Conservation (phyloP, 2,113 vertebrate genomes). For the Saccopteryx bilineata region DNA sequence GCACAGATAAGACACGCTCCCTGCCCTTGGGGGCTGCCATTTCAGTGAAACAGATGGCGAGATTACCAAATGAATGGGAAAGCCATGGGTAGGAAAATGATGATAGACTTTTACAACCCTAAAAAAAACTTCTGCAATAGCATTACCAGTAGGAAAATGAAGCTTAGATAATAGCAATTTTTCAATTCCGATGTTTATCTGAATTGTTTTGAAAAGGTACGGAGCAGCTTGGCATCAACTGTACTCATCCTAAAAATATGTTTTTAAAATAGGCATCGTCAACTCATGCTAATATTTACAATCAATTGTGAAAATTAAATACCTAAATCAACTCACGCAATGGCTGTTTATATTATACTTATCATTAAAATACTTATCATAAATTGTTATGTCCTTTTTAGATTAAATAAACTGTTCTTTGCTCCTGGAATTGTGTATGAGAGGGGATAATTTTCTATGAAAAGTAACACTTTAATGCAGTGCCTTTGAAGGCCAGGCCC, state of each 20-base stretch:
- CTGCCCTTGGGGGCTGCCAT: constrained; percentile 68
- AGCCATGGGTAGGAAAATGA: constrained; percentile 44
- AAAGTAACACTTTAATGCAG: neutral
- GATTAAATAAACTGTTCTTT: neutral
- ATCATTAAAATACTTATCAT: neutral
- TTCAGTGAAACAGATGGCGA: constrained; percentile 65
- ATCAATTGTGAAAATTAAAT: constrained; percentile 1
- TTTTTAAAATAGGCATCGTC: constrained; percentile 10
- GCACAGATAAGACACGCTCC: constrained; percentile 67
- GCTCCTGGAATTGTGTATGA: neutral
- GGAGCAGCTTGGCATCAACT: neutral
- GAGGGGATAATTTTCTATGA: neutral
- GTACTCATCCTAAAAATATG: neutral
- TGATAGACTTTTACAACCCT: neutral
- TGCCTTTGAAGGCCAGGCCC: neutral
- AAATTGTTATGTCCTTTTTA: constrained; percentile 16
- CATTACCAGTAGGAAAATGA: neutral
- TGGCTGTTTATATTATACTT: neutral
- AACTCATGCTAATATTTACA: neutral
- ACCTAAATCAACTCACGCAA: neutral
- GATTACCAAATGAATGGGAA: constrained; percentile 60
- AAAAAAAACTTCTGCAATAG: neutral
- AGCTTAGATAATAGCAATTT: neutral
- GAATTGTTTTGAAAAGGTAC: constrained; percentile 9
- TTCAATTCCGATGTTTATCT: constrained; percentile 38